A percentile compares a stretch with the other conserved stretches of the same genome.
phyloP scores from a whole-genome alignment of 2,797 vertebrate genomes.

The Girardinus metallicus region DNA sequence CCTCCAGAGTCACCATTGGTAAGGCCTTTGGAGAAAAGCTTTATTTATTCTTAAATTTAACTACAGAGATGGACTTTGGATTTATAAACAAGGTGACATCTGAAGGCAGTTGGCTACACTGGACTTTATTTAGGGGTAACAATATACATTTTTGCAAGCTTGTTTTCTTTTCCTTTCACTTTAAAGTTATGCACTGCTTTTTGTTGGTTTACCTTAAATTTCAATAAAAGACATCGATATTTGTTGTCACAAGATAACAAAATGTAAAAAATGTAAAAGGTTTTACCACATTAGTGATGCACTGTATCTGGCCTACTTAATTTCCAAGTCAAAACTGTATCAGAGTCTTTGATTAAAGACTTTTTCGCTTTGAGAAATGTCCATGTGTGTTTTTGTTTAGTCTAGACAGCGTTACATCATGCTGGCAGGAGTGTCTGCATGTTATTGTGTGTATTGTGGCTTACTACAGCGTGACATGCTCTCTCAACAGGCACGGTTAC shows the following conservation, averaged over 20 bases:
- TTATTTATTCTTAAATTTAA: not conserved
- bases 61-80: not conserved
- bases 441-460: slow-evolving; percentile 77
- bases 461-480: slow-evolving; percentile 69
- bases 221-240: not conserved
- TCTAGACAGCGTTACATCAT: slow-evolving; percentile 78
- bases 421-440: slow-evolving; percentile 57
- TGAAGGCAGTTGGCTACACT: not conserved
- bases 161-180: not conserved
- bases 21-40: not conserved
- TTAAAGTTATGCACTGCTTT: not conserved
- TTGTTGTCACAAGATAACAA: not conserved
- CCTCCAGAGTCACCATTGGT: not conserved
- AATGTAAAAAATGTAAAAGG: not conserved
- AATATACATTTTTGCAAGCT: not conserved
- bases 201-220: not conserved
- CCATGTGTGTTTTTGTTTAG: slow-evolving; percentile 51
- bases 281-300: not conserved
- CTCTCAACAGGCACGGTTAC: slow-evolving; percentile 69
- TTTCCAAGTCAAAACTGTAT: not conserved
- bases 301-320: slow-evolving; percentile 2
- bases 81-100: not conserved
- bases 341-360: not conserved
- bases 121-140: not conserved
- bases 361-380: not conserved